A percentile compares a stretch with the other conserved stretches of the same genome.
Conservation (phyloP, 2,797 vertebrate species). For the Hemitrygon akajei region DNA sequence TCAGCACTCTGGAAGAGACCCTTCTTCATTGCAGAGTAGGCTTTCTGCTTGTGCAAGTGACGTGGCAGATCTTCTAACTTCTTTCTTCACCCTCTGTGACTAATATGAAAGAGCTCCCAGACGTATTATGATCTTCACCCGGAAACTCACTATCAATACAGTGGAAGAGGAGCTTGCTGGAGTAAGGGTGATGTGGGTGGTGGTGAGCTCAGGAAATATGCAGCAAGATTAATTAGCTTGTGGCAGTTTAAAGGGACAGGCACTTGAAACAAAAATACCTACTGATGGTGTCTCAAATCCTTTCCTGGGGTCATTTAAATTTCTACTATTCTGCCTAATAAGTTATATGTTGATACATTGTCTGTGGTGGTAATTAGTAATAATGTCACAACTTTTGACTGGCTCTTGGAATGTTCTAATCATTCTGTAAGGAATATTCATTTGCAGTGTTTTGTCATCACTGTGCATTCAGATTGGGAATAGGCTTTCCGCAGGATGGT, state of each 20-base stretch:
- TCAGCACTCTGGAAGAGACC: neutral
- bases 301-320: neutral
- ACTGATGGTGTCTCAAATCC: neutral
- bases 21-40: neutral
- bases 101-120: neutral
- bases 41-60: conserved; percentile 2
- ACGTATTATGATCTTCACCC: no score
- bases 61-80: neutral
- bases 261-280: neutral
- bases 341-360: neutral
- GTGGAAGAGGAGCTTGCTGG: neutral
- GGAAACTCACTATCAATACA: neutral
- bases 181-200: neutral
- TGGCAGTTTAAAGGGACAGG: neutral
- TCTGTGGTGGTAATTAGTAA: neutral
- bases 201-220: no score
- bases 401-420: neutral
- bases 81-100: neutral
- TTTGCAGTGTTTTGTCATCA: neutral
- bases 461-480: neutral
- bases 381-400: neutral
- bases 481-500: neutral
- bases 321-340: neutral
- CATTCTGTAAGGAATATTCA: no score
- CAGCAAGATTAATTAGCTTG: no score